Base-by-base conservation (phyloP, 2,113 vertebrate species). In the Ictalurus furcatus region DNA sequence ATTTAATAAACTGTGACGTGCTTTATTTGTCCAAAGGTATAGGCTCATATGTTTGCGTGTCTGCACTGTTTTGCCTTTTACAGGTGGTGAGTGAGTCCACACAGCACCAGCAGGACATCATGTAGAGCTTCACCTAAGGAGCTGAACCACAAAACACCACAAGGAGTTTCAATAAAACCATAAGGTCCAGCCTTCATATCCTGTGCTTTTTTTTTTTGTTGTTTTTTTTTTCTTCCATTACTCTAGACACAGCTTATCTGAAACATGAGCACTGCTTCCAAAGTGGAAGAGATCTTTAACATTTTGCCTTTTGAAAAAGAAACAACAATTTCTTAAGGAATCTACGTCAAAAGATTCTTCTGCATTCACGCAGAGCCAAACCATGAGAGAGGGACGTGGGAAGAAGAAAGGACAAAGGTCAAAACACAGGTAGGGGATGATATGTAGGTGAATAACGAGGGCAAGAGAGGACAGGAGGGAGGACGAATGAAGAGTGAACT, bases 11-110 rank as follows among this genome's bases (percentile, higher is more conserved):
- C 67, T 19, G 28, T 78, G 2, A 44, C 23, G 2, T 21, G 37
- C 37, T 44, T 76, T 48, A 23, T 48, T 48, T 48, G 6, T 48
- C 0, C 40, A 28, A 78, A 78, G 3, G 74, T 48, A 79, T n/a
- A 13, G 48, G 12, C n/a, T 83, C 12, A 6, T 12, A 83, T 40
- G 30, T 83, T 83, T 5, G 8, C 1, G 19, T 34, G 8, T n/a
- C 80, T 87, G 25, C 59, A n/a, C n/a, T 82, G 21, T 30, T 63
- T 40, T 69, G 40, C 34, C 48, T 34, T 81, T 86, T 82, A 4
- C 89, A 95, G 95, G 94, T 94, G 0, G 92, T 95, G 90, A 94
- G 94, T n/a, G 95, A 95, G 90, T 95, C 95, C 16, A 94, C 94
- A 76, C 94, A 95, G 92, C 94, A 94, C 79, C 92, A 95, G 89